phyloP scores from a whole-genome alignment of 2,888 invertebrate genomes.

The Oxycera nigricornis region DNA sequence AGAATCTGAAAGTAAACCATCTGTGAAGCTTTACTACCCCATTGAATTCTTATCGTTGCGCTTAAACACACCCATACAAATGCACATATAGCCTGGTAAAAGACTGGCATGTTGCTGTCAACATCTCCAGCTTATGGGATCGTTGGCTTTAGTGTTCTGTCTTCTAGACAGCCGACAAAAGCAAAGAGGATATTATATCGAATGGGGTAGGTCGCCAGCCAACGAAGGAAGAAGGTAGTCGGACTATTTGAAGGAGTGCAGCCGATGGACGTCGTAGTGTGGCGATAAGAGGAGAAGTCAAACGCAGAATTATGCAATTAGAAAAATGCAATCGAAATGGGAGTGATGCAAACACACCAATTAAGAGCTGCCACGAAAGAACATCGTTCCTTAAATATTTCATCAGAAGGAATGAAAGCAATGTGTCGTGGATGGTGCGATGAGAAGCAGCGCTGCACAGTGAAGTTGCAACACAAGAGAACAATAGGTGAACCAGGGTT shows the following conservation, averaged over 20 bases:
- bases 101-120: constrained; percentile 21
- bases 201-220: too few relatives aligned
- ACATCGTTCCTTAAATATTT: constrained; percentile 47
- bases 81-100: too few relatives aligned
- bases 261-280: neutral
- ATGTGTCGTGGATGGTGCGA: constrained; percentile 18
- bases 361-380: constrained; percentile 46
- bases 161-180: neutral
- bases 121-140: constrained; percentile 21
- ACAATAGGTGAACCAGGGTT: too few relatives aligned
- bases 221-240: too few relatives aligned
- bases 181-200: too few relatives aligned
- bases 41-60: too few relatives aligned
- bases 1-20: constrained; percentile 30
- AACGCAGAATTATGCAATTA: constrained; percentile 34
- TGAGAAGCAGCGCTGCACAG: too few relatives aligned
- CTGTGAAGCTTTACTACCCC: constrained; percentile 23
- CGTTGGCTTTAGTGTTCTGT: neutral
- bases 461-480: too few relatives aligned
- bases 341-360: constrained; percentile 43
- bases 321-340: constrained; percentile 28
- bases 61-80: too few relatives aligned
- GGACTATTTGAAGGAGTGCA: neutral
- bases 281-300: constrained; percentile 2
- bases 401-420: constrained; percentile 39